phyloP scores from a whole-genome alignment of 2,888 invertebrate genomes.

The Penaeus monodon region DNA sequence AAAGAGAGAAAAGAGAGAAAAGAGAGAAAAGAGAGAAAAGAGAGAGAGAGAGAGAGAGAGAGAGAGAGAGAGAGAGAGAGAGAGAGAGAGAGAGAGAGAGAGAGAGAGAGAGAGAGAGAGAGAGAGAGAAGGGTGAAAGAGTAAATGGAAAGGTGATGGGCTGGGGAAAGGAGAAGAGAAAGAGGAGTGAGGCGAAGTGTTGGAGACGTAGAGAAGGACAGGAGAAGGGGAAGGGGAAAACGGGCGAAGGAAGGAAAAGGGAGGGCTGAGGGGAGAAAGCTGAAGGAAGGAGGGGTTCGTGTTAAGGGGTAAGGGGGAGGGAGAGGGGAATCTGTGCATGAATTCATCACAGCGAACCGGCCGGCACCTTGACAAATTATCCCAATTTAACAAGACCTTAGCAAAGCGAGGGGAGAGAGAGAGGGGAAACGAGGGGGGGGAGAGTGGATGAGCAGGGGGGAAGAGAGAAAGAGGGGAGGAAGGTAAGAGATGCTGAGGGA shows the following conservation, averaged over 20 bases:
- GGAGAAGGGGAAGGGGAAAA: not conserved
- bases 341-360: conserved; percentile 5
- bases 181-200: not conserved
- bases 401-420: not conserved
- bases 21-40: no score
- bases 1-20: no score
- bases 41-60: rapidly evolving
- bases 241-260: not conserved
- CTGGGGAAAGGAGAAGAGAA: not conserved
- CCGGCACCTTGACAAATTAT: not conserved
- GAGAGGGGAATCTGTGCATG: conserved; percentile 24
- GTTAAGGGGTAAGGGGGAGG: not conserved
- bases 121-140: no score
- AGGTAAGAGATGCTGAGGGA: not conserved
- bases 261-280: not conserved
- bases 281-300: not conserved
- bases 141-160: no score
- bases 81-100: no score
- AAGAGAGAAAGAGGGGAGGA: not conserved
- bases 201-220: not conserved
- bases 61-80: no score
- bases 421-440: not conserved
- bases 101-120: no score
- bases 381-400: conserved; percentile 15
- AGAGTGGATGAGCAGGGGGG: not conserved